Conservation (phyloP, 2,888 invertebrate genomes). For the Hanleya hanleyi region DNA sequence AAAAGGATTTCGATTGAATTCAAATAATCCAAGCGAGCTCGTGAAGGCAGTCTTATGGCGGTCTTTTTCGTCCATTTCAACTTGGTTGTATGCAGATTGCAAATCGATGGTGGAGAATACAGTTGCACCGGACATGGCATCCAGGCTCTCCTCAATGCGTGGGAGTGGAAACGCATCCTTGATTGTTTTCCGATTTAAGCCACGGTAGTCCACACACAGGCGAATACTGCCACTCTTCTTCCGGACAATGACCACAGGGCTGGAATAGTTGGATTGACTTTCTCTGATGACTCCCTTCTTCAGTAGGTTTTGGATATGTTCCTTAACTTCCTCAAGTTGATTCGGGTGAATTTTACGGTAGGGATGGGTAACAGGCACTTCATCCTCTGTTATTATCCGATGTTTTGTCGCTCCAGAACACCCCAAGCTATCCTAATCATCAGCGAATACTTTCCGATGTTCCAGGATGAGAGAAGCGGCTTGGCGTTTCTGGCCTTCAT, state of each 20-base stretch:
- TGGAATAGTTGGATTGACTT: not conserved
- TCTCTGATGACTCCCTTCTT: not conserved
- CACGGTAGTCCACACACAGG: not conserved
- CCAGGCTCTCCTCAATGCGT: conserved; percentile 26
- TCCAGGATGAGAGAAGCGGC: conserved; percentile 34
- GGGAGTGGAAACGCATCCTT: conserved; percentile 35
- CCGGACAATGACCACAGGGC: not conserved
- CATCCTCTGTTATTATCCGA: conserved; percentile 15
- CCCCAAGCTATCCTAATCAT: conserved; percentile 17
- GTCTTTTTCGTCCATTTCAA: conserved; percentile 28
- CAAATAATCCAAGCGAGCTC: conserved; percentile 25
- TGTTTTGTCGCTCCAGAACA: conserved; percentile 9
- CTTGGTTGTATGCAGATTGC: conserved; percentile 27
- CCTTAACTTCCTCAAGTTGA: not conserved
- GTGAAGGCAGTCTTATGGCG: conserved; percentile 36
- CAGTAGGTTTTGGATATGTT: not conserved
- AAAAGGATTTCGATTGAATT: conserved; percentile 23
- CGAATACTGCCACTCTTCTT: not conserved
- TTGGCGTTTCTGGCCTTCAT: not conserved
- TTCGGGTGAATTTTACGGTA: not conserved
- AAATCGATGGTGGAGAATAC: conserved; percentile 31
- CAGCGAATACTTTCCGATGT: conserved; percentile 18
- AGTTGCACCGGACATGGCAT: conserved; percentile 15
- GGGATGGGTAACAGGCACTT: not conserved
- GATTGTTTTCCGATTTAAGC: conserved; percentile 29